phyloP scores from a whole-genome alignment of 2,113 vertebrate genomes.

The Paratilapia polleni region DNA sequence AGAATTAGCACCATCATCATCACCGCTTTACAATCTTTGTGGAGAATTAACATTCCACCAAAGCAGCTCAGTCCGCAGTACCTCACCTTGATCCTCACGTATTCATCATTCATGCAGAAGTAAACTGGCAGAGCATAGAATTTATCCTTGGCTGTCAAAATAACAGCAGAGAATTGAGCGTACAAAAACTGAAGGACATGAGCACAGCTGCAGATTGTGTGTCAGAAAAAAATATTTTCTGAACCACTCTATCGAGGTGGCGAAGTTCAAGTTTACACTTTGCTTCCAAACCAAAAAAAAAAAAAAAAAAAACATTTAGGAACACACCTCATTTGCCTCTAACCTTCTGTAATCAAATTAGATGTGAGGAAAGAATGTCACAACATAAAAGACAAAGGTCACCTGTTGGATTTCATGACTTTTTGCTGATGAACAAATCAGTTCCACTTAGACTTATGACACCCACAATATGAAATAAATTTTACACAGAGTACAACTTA shows the following conservation, averaged over 20 bases:
- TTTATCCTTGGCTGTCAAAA: conserved; percentile 34
- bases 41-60: neutral
- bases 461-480: neutral
- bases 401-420: neutral
- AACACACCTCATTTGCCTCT: neutral
- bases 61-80: too few relatives aligned
- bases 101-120: conserved; percentile 5
- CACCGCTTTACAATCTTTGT: neutral
- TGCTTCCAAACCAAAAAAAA: neutral
- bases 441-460: neutral
- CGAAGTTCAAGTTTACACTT: conserved; percentile 9
- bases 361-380: neutral
- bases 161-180: conserved; percentile 25
- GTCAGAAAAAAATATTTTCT: neutral
- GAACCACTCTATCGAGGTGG: neutral
- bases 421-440: neutral
- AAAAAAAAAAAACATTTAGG: neutral
- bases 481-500: neutral
- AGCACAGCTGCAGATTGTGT: neutral
- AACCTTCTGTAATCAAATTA: neutral
- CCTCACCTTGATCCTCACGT: neutral
- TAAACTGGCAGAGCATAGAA: neutral
- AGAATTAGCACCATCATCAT: neutral
- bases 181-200: conserved; percentile 42
- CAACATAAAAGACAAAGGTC: neutral